A percentile compares a stretch with the other conserved stretches of the same genome.
Conservation (phyloP, 2,797 vertebrate genomes). For the Etheostoma perlongum region DNA sequence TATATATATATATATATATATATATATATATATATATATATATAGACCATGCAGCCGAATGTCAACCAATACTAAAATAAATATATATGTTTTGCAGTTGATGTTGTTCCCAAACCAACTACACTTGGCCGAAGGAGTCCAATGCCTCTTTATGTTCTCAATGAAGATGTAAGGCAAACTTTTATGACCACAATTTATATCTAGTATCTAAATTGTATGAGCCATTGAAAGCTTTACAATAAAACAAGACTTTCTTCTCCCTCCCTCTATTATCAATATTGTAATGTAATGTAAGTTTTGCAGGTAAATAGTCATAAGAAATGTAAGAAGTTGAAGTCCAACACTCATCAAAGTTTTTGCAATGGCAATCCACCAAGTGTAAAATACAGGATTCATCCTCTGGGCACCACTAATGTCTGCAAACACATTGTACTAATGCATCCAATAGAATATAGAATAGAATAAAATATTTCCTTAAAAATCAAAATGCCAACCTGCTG, state of each 20-base stretch:
- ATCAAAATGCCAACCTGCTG: background rate
- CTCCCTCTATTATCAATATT: too few relatives aligned
- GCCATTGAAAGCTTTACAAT: background rate
- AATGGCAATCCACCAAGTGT: background rate
- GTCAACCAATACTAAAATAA: background rate
- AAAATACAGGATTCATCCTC: too few relatives aligned
- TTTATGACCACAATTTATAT: background rate
- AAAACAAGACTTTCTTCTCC: background rate
- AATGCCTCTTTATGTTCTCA: slow-evolving; percentile 93
- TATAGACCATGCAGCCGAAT: background rate
- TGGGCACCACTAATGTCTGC: too few relatives aligned
- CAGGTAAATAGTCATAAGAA: background rate
- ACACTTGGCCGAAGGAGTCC: slow-evolving; percentile 83
- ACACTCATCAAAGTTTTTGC: background rate
- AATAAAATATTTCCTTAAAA: too few relatives aligned
- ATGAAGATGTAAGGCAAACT: slow-evolving; percentile 89
- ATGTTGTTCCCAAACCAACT: slow-evolving; percentile 86
- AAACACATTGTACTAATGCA: too few relatives aligned
- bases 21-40: too few relatives aligned
- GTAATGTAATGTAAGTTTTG: too few relatives aligned
- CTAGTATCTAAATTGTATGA: background rate
- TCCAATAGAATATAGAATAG: too few relatives aligned
- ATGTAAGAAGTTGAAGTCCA: background rate
- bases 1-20: too few relatives aligned
- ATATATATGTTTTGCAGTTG: slow-evolving; percentile 80